Evolutionary conservation across 2,113 vertebrate genomes (phyloP).

Genomic region (Smithornis capensis): DNA sequence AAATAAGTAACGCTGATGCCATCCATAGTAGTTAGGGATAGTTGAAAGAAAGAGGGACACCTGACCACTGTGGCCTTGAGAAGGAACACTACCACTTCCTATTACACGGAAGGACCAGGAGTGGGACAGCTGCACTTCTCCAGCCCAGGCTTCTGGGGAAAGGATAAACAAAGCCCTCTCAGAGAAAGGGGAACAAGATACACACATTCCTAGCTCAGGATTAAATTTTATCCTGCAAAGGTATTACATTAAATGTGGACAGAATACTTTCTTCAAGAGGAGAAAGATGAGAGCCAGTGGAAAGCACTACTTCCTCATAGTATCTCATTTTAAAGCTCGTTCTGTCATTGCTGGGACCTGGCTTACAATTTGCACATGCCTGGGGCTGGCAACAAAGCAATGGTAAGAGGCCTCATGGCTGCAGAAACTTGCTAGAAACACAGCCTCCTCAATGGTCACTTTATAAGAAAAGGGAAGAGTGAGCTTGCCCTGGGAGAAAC

Average conservation of each 20-base stretch:
- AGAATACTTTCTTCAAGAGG: not conserved
- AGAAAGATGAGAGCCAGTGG: not conserved
- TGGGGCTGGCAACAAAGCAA: not conserved
- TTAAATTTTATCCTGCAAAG: not conserved
- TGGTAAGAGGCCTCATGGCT: not conserved
- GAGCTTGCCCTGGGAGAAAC: rapidly evolving
- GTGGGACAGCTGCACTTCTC: not conserved
- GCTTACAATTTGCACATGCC: not conserved
- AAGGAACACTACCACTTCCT: not conserved
- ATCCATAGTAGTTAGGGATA: not conserved
- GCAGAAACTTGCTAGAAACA: not conserved
- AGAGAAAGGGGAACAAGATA: not conserved
- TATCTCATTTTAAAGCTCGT: not conserved
- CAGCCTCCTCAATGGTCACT: not conserved
- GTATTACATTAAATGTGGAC: not conserved
- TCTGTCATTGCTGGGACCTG: not conserved
- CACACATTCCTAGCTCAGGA: not conserved
- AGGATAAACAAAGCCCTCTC: not conserved
- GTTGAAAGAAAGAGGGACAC: not conserved
- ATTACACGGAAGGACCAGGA: not conserved
- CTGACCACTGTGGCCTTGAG: not conserved
- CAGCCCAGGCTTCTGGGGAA: not conserved
- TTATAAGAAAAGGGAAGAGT: not conserved
- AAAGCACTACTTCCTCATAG: not conserved
- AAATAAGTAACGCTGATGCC: not conserved